phyloP scores from a whole-genome alignment of 1,140 invertebrate genomes.

The Triops longicaudatus region DNA sequence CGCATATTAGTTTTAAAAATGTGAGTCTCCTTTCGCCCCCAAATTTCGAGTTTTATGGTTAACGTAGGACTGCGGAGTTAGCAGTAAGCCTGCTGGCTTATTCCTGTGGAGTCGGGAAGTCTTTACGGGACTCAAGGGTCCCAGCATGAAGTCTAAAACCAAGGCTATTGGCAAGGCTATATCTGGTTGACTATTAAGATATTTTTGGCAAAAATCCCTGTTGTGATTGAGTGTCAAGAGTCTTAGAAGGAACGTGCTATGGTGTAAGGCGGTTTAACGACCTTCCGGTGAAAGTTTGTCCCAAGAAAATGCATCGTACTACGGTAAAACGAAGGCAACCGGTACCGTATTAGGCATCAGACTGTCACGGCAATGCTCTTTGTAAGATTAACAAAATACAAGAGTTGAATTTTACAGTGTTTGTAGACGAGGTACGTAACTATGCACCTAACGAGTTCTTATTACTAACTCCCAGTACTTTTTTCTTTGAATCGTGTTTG shows the following conservation, averaged over 20 bases:
- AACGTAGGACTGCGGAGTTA: not conserved
- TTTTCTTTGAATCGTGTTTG: no score
- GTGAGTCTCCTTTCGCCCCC: not conserved
- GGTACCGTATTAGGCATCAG: no score
- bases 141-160: not conserved
- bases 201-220: constrained; percentile 8
- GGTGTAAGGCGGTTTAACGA: not conserved
- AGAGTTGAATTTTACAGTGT: no score
- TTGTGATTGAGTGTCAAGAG: not conserved
- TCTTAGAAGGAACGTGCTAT: not conserved
- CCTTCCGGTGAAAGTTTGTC: not conserved
- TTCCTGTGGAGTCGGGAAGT: not conserved
- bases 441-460: no score
- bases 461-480: no score
- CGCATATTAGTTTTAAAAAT: not conserved
- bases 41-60: not conserved
- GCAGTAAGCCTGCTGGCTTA: constrained; percentile 4
- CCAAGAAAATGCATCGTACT: not conserved
- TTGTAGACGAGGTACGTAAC: no score
- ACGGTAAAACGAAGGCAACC: no score
- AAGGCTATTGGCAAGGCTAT: not conserved
- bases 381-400: no score
- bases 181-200: not conserved
- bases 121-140: not conserved
- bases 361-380: no score